Evolutionary conservation across 1,140 invertebrate species (phyloP).

Genomic region (Caenorhabditis brenneri): DNA sequence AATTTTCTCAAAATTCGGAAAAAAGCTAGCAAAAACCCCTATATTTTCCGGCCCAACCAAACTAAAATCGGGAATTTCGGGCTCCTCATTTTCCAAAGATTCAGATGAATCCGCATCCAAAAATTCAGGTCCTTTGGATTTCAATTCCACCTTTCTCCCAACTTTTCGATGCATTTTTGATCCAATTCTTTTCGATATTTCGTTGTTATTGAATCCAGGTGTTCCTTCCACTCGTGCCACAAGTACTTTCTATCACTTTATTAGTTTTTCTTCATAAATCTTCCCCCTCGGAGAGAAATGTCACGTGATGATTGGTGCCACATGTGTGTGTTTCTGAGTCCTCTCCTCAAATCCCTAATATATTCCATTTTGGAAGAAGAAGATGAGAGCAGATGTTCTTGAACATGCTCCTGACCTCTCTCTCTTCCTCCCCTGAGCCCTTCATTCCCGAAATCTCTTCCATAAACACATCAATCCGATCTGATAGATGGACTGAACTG

Average conservation of each 20-base stretch:
- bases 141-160: too few relatives aligned
- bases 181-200: too few relatives aligned
- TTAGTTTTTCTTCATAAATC: slow-evolving; percentile 4
- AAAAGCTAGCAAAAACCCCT: too few relatives aligned
- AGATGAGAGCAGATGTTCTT: slow-evolving; percentile 12
- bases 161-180: too few relatives aligned
- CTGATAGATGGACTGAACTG: too few relatives aligned
- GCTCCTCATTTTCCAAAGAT: too few relatives aligned
- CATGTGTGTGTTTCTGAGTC: background rate
- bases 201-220: background rate
- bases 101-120: too few relatives aligned
- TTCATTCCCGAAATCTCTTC: too few relatives aligned
- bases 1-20: too few relatives aligned
- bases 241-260: background rate
- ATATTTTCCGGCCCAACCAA: too few relatives aligned
- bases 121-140: too few relatives aligned
- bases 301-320: slow-evolving; percentile 13
- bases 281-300: background rate
- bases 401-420: background rate
- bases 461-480: slow-evolving; percentile 30
- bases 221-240: background rate
- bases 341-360: slow-evolving; percentile 27
- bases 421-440: background rate
- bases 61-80: too few relatives aligned
- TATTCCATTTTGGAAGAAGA: background rate